Evolutionary conservation across 2,888 invertebrate species (phyloP).

Genomic region (Brachyptera risi): DNA sequence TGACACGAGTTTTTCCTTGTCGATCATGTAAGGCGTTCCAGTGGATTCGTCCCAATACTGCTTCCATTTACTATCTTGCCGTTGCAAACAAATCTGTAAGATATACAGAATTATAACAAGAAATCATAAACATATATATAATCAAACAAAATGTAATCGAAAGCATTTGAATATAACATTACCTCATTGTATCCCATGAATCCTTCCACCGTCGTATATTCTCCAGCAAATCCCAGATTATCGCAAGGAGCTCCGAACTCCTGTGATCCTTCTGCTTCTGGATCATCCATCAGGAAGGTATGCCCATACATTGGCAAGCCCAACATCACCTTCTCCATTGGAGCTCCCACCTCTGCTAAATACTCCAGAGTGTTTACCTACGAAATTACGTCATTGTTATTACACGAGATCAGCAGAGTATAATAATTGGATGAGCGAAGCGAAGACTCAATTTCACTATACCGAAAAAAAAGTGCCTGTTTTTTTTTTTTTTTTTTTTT

Average conservation of each 20-base stretch:
- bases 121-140: too few species aligned
- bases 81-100: too few species aligned
- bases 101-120: too few species aligned
- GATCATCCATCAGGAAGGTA: conserved; percentile 41
- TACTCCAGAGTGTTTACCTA: conserved; percentile 43
- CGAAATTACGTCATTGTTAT: too few species aligned
- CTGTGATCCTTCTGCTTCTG: conserved; percentile 37
- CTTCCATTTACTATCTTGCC: conserved; percentile 52
- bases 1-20: conserved; percentile 61
- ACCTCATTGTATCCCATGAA: conserved; percentile 38
- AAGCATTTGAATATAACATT: too few species aligned
- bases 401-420: too few species aligned
- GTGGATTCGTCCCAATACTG: conserved; percentile 65
- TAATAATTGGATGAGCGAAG: too few species aligned
- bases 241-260: conserved; percentile 40
- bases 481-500: too few species aligned
- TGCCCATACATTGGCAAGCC: conserved; percentile 47
- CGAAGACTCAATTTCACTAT: too few species aligned
- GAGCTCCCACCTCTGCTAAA: conserved; percentile 43
- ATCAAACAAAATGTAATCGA: too few species aligned
- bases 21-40: conserved; percentile 59
- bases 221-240: conserved; percentile 36
- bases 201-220: conserved; percentile 37
- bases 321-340: conserved; percentile 43
- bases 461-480: too few species aligned